Base-by-base conservation (phyloP, 2,797 vertebrate genomes). In the Pantherophis alleghaniensis region DNA sequence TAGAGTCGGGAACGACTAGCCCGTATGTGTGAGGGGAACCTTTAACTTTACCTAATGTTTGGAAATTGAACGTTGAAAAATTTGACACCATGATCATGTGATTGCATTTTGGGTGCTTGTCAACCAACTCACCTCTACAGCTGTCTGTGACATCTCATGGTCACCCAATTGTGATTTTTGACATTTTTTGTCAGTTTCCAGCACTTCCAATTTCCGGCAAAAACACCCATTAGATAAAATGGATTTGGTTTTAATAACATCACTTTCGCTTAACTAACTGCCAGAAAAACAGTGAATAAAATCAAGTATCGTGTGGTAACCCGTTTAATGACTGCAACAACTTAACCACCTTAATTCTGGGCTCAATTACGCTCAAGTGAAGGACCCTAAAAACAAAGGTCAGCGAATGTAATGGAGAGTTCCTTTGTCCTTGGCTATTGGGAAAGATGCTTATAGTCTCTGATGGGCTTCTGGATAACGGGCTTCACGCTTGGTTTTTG, bases 401-500 rank as follows among this genome's bases (percentile, higher is more conserved):
- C 10, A 83, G 74, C 20, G 47, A 51, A 22, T 0, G 2, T 12
- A 16, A 16, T 2, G 0, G 14, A 12, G 53, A 0, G 0, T 2
- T 87, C 83, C 83, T 0, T 86, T 90, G 55, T 47, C 3, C n/a
- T 6, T 55, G 37, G 37, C 74, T 47, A 24, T 47, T 24, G 37
- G 74, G 10, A 83, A 47, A 83, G 10, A 47, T 83, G 74, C 4
- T 24, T 47, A 5, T 12, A 2, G 20, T 83, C 42, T 47, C 42
- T 5, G 20, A 83, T 90, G 28, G 7, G 55, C 7, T 2, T 59
- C 42, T 26, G 11, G 47, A 11, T 55, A 3, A 61, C 24, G 7
- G 24, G 20, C 66, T 11, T 92, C 4, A 0, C n/a, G 86, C 86
- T n/a, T 37, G 61, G 91, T 60, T 92, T 59, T 69, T 37, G 2